Evolutionary conservation across 2,113 vertebrate genomes (phyloP).

Genomic region (Odocoileus virginianus): DNA sequence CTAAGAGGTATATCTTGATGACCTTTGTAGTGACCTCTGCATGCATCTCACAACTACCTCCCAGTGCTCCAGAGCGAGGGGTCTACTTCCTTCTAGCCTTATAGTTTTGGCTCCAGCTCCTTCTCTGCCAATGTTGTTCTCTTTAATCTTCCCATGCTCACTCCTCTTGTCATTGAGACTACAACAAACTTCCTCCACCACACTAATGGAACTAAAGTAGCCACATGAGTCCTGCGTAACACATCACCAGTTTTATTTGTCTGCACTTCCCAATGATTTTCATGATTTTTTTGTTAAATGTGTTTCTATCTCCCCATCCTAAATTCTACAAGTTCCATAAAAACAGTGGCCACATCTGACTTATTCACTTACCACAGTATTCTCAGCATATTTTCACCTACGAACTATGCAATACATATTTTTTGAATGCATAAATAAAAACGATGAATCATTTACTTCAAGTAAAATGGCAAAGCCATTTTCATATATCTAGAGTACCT

Average conservation of each 20-base stretch:
- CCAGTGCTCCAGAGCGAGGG: neutral
- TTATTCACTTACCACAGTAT: neutral
- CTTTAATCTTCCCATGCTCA: neutral
- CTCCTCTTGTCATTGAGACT: neutral
- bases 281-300: neutral
- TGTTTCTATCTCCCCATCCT: neutral
- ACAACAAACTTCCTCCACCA: too few relatives aligned
- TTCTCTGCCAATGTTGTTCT: neutral
- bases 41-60: neutral
- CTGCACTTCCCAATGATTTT: neutral
- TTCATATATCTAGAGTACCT: neutral
- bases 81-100: neutral
- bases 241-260: neutral
- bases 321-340: neutral
- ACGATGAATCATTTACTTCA: neutral
- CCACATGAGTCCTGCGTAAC: neutral
- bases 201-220: neutral
- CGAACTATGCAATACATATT: neutral
- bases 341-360: neutral
- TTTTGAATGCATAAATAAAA: neutral
- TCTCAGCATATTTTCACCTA: neutral
- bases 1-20: neutral
- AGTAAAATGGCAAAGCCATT: neutral
- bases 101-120: rapidly evolving
- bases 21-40: neutral